Conservation (phyloP, 2,797 vertebrate species). For the Threskiornis aethiopicus region DNA sequence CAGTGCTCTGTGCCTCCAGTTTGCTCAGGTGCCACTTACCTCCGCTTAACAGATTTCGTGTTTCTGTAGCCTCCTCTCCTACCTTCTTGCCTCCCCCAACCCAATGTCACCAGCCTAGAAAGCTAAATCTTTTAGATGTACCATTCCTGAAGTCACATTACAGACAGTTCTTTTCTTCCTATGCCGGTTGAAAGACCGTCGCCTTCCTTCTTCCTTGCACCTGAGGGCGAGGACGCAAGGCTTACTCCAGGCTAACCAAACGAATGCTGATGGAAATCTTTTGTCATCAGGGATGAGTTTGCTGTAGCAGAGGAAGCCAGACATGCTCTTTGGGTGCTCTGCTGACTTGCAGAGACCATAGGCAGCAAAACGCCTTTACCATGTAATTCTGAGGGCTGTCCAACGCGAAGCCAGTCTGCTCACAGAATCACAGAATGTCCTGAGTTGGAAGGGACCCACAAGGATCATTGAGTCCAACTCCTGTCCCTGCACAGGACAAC, state of each 20-base stretch:
- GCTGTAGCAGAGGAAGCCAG: background rate
- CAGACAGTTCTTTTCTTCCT: background rate
- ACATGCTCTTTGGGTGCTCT: background rate
- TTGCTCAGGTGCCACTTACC: background rate
- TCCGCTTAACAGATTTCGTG: background rate
- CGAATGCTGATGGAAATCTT: background rate
- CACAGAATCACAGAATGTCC: too few species aligned
- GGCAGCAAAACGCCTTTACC: background rate
- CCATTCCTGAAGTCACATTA: background rate
- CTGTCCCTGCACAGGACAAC: too few species aligned
- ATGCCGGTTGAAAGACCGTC: background rate
- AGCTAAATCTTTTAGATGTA: background rate
- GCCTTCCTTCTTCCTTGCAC: background rate
- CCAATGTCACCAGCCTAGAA: background rate
- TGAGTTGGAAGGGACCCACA: too few species aligned
- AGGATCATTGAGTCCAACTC: too few species aligned
- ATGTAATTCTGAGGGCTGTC: background rate
- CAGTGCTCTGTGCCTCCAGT: background rate
- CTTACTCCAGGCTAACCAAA: background rate
- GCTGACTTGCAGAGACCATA: background rate
- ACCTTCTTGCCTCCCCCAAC: background rate
- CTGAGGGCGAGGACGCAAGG: accelerated
- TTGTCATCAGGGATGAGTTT: background rate
- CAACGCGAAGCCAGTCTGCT: accelerated
- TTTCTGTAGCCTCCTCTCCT: background rate